A percentile compares a stretch with the other conserved stretches of the same genome.
Evolutionary conservation across 2,888 invertebrate genomes (phyloP).

Genomic region (Hemistola chrysoprasaria): DNA sequence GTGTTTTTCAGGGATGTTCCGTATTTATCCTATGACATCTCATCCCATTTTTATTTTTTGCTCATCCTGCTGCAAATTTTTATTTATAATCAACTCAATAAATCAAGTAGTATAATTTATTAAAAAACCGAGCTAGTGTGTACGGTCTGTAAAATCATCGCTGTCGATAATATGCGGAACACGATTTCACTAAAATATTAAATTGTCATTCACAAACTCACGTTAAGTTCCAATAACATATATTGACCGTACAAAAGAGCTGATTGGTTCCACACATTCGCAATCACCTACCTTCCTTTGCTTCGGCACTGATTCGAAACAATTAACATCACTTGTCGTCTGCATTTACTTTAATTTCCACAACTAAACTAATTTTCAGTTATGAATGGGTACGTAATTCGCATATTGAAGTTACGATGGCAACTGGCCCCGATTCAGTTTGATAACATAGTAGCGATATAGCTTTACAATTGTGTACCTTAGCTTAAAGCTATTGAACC

Average conservation of each 20-base stretch:
- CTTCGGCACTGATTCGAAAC: constrained; percentile 41
- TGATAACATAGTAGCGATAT: background rate
- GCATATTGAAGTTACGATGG: constrained; percentile 22
- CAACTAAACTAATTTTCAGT: constrained; percentile 37
- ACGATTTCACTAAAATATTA: background rate
- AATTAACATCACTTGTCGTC: constrained; percentile 41
- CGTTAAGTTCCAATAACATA: constrained; percentile 11
- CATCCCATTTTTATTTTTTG: no score
- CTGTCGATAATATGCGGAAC: background rate
- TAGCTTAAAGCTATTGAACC: no score
- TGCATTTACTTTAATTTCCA: constrained; percentile 42
- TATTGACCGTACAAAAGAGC: constrained; percentile 37
- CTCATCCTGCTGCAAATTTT: no score
- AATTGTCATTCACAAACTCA: constrained; percentile 7
- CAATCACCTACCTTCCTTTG: constrained; percentile 2
- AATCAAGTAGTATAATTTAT: no score
- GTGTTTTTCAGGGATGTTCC: no score
- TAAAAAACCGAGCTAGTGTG: no score
- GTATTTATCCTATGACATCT: no score
- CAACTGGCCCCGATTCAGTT: constrained; percentile 20
- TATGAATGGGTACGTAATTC: constrained; percentile 23
- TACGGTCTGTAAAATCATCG: no score
- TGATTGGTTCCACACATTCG: constrained; percentile 36
- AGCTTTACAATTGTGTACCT: no score
- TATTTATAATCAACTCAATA: no score